Conservation (phyloP, 2,797 vertebrate species). For the Microctenopoma stevenorrisi region DNA sequence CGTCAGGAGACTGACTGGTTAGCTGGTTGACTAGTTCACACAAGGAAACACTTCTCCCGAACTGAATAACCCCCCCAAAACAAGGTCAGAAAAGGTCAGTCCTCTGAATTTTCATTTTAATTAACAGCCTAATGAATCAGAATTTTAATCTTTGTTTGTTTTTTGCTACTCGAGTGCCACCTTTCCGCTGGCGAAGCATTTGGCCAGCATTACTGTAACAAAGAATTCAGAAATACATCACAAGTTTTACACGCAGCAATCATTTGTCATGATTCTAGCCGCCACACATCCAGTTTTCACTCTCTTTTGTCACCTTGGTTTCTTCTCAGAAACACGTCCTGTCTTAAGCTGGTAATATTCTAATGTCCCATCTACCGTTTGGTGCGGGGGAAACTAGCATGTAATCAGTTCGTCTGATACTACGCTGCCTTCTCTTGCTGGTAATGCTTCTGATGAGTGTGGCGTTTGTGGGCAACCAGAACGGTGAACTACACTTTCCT, state of each 20-base stretch:
- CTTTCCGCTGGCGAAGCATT: background rate
- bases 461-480: no score
- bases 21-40: background rate
- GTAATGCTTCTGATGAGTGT: no score
- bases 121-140: background rate
- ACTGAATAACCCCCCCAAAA: background rate
- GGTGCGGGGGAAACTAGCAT: no score
- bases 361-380: no score
- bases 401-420: no score
- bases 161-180: background rate
- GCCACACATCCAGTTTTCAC: background rate
- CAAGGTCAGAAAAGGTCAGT: background rate
- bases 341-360: no score
- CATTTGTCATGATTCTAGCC: background rate
- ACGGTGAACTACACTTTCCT: no score
- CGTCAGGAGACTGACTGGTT: conserved; percentile 17
- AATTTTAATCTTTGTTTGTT: background rate
- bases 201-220: background rate
- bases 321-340: no score
- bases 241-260: no score
- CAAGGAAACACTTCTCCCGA: background rate
- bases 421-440: no score
- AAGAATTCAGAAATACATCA: no score
- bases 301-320: background rate
- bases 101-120: no score